Evolutionary conservation across 2,113 vertebrate species (phyloP).

Genomic region (Lanius collurio): DNA sequence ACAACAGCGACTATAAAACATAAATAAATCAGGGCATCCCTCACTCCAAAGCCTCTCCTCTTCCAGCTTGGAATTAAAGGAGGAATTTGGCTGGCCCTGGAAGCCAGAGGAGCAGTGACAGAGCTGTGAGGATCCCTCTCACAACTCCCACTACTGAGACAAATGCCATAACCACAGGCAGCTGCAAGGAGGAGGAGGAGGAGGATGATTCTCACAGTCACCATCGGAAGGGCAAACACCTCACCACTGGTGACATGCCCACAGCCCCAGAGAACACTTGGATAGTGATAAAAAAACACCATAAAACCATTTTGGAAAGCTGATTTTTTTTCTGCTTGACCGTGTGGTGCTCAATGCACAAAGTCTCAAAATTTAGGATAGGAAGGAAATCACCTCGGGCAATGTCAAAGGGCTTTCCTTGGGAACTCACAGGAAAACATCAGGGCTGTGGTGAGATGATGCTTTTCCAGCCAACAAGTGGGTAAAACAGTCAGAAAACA

Average conservation of each 20-base stretch:
- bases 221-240: rapidly evolving
- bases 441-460: background rate
- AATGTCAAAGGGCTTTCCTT: background rate
- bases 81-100: constrained; percentile 58
- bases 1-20: background rate
- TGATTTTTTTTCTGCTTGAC: background rate
- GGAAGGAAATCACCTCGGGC: background rate
- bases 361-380: background rate
- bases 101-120: constrained; percentile 83
- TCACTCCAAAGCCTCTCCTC: background rate
- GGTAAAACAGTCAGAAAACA: rapidly evolving
- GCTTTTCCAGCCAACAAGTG: background rate
- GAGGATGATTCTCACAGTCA: background rate
- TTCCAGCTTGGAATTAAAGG: background rate
- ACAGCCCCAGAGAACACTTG: background rate
- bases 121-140: constrained; percentile 68
- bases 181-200: constrained; percentile 64
- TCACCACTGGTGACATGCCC: rapidly evolving
- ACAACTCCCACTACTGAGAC: constrained; percentile 81
- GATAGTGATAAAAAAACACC: rapidly evolving
- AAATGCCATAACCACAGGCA: constrained; percentile 68
- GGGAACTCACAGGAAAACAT: background rate
- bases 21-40: background rate
- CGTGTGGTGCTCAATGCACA: rapidly evolving
- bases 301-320: background rate